Evolutionary conservation across 1,140 invertebrate species (phyloP), one percentile per base, ranked within the genome.

Genomic region (Drosophila gunungcola): DNA sequence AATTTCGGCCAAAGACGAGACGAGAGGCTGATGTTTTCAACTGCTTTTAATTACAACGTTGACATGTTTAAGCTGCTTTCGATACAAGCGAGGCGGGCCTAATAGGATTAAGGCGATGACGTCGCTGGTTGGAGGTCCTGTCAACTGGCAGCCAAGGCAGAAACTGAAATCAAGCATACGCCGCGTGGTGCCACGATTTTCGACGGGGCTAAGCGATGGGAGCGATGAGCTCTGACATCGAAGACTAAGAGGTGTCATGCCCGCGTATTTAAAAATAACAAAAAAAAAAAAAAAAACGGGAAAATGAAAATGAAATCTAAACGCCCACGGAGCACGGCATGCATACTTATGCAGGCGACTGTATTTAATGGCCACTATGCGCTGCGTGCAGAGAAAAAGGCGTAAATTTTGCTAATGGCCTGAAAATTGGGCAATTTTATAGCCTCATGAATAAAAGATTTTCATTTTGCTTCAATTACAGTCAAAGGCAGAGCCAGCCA

Each of bases 341-440:
- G 78, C 79, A 90, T 89, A 85, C 86, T 90, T 89, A 83, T 88
- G 84, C 83, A 89, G 70, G 84, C 84, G 83, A 89, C 84, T 88
- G 83, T 88, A 80, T 89, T 88, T 88, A 88, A 88, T 88, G 83
- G 83, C 72, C 83, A 89, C 83, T 88, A 80, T 90, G 81, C 64
- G 85, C 85, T 90, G 80, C 80, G 80, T 89, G 84, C 80, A 75
- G 68, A 86, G 80, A 88, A 91, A 90, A 91, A 91, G 90, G 90
- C 90, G 90, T 91, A 91, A 91, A 91, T 91, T 91, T 91, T 91
- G 86, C 91, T 91, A 91, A 91, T 91, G 86, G 90, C 84, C 90
- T 91, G 90, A 91, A 91, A 91, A 91, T 91, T 91, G 90, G 90
- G 86, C 90, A 91, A 91, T 91, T 91, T 91, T 91, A 91, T 91